These are phyloP conservation scores for Mythimna ferrago DNA, from an alignment of 2,888 invertebrate genomes.

Conservation along the genomic window DNA sequence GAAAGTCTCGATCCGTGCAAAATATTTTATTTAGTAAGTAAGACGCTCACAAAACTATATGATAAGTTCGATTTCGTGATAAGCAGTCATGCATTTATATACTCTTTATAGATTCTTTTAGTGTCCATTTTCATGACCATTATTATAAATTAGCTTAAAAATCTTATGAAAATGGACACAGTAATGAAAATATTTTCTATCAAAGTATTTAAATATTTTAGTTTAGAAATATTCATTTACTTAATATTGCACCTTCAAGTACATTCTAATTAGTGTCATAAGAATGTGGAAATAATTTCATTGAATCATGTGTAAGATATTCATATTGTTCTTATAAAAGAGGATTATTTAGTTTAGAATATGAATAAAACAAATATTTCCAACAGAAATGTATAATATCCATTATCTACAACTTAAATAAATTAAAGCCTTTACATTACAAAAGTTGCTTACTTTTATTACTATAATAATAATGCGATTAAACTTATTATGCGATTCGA, in stretches of 20 bases:
- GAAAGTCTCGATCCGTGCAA: background rate
- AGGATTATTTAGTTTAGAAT: slow-evolving; percentile 16
- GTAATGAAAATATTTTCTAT: slow-evolving; percentile 1
- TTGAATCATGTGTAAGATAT: slow-evolving; percentile 29
- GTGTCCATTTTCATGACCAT: slow-evolving; percentile 74
- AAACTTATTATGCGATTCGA: slow-evolving; percentile 40
- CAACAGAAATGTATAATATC: slow-evolving; percentile 64
- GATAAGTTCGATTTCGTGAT: slow-evolving; percentile 23
- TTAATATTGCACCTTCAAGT: slow-evolving; percentile 29
- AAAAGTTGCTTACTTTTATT: slow-evolving; percentile 66
- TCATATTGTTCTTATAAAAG: background rate
- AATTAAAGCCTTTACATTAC: slow-evolving; percentile 84
- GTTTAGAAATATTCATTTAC: slow-evolving; percentile 26
- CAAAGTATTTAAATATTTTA: slow-evolving; percentile 24
- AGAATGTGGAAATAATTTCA: slow-evolving; percentile 1
- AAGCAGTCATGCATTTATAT: slow-evolving; percentile 67
- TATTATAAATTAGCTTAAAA: slow-evolving; percentile 17
- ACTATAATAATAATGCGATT: slow-evolving; percentile 50
- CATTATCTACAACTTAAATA: slow-evolving; percentile 80
- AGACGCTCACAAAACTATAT: slow-evolving; percentile 5
- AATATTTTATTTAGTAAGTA: slow-evolving; percentile 22
- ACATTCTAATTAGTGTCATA: slow-evolving; percentile 15
- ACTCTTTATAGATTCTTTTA: slow-evolving; percentile 33
- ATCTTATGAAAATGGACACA: slow-evolving; percentile 73
- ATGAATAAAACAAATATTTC: slow-evolving; percentile 57